Evolutionary conservation across 2,797 vertebrate genomes (phyloP).

Genomic region (Sphaeramia orbicularis): DNA sequence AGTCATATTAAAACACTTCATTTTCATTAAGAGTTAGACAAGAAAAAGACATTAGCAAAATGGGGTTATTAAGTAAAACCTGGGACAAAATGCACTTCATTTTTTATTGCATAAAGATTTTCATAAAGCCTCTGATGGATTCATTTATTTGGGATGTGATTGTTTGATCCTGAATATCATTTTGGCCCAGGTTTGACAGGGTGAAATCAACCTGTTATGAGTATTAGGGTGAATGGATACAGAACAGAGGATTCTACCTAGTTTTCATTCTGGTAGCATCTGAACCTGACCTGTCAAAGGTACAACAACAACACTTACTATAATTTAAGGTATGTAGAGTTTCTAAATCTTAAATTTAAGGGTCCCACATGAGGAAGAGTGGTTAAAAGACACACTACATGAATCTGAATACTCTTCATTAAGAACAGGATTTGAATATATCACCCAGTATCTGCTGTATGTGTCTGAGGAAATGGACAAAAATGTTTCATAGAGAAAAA

Average conservation of each 20-base stretch:
- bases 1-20: neutral
- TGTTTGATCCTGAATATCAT: constrained; percentile 34
- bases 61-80: constrained; percentile 56
- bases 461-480: no score
- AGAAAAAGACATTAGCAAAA: constrained; percentile 48
- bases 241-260: constrained; percentile 80
- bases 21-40: constrained; percentile 24
- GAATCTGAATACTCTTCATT: neutral
- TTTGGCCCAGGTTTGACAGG: constrained; percentile 68
- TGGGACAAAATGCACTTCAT: constrained; percentile 64
- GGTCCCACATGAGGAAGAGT: neutral
- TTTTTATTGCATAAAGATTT: constrained; percentile 17
- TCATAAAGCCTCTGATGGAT: neutral
- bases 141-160: neutral
- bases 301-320: constrained; percentile 79
- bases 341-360: constrained; percentile 9
- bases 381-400: neutral
- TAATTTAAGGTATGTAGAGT: neutral
- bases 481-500: no score
- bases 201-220: constrained; percentile 49
- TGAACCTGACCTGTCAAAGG: constrained; percentile 84
- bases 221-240: constrained; percentile 62
- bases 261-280: constrained; percentile 76
- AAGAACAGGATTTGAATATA: constrained; percentile 4
- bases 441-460: neutral